phyloP scores from a whole-genome alignment of 2,888 invertebrate species.

The Calameuta pallipes region DNA sequence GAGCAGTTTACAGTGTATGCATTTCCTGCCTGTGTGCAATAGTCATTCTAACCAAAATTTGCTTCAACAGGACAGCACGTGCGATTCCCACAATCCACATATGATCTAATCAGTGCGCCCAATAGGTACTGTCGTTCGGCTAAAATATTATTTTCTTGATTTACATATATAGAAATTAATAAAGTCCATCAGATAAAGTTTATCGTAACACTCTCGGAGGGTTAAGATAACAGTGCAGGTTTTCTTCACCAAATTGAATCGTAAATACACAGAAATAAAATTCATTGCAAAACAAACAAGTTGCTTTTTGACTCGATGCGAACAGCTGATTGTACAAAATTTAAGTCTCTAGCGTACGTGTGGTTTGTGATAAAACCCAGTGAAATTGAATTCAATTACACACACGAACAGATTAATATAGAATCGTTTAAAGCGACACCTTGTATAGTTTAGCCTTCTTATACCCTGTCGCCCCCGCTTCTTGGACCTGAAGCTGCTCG shows the following conservation, averaged over 20 bases:
- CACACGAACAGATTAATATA: neutral
- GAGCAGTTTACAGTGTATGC: neutral
- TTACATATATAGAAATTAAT: neutral
- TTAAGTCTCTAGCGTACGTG: too few species aligned
- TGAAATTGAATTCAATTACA: neutral
- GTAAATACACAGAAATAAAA: neutral
- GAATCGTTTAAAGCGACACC: conserved; percentile 27
- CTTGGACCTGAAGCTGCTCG: conserved; percentile 30
- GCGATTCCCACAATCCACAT: neutral
- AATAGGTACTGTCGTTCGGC: neutral
- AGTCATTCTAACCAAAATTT: neutral
- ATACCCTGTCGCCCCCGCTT: conserved; percentile 44
- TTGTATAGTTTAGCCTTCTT: conserved; percentile 10
- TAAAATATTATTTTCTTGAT: neutral
- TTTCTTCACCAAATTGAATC: neutral
- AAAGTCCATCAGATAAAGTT: neutral
- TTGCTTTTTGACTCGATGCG: neutral
- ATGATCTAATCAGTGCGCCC: neutral
- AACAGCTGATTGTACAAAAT: too few species aligned
- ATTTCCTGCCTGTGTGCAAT: neutral
- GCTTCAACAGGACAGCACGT: neutral
- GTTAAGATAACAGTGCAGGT: neutral
- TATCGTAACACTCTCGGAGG: neutral
- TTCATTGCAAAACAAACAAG: neutral
- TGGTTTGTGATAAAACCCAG: too few species aligned